Evolutionary conservation across 1,140 invertebrate species (phyloP), one percentile per base, ranked within the genome.

Genomic region (Callitettix versicolor): DNA sequence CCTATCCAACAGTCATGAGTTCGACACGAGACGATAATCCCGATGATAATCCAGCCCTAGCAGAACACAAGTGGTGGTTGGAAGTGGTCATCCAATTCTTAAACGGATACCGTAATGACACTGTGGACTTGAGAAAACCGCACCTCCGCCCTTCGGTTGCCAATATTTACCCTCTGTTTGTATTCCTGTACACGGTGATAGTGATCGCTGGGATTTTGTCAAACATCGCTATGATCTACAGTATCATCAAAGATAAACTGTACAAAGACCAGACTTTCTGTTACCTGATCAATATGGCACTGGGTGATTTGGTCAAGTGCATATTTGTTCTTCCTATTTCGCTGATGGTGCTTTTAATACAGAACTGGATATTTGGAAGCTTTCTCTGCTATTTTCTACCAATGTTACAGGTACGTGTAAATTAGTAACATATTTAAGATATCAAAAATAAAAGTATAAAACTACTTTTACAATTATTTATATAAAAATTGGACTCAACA

Each of bases 361-460:
- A 84, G 60, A 85, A 86, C 65, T 87, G 84, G 84, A 73, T 85
- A 41, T 81, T 85, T 58, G 84, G 84, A 5, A 78, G 81, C 56
- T 80, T 85, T 60, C 64, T 86, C 15, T 87, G 85, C 67, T 84
- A 79, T 62, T 81, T 84, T 64, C 61, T 85, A 41, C 84, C 85
- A 0, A 85, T 87, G 80, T 63, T 86, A 52, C 85, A 87, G 73
- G 79, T 81, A 64, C 69, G n/a, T n/a, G n/a, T n/a, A n/a, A n/a
- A n/a, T n/a, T n/a, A n/a, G n/a, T n/a, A n/a, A n/a, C n/a, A n/a
- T n/a, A n/a, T n/a, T n/a, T n/a, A n/a, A n/a, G n/a, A n/a, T n/a
- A n/a, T n/a, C n/a, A n/a, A n/a, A n/a, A n/a, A n/a, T n/a, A n/a
- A n/a, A n/a, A n/a, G n/a, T n/a, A n/a, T n/a, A n/a, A n/a, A n/a